phyloP scores from a whole-genome alignment of 2,888 invertebrate species.

The Platerodrilus igneus region DNA sequence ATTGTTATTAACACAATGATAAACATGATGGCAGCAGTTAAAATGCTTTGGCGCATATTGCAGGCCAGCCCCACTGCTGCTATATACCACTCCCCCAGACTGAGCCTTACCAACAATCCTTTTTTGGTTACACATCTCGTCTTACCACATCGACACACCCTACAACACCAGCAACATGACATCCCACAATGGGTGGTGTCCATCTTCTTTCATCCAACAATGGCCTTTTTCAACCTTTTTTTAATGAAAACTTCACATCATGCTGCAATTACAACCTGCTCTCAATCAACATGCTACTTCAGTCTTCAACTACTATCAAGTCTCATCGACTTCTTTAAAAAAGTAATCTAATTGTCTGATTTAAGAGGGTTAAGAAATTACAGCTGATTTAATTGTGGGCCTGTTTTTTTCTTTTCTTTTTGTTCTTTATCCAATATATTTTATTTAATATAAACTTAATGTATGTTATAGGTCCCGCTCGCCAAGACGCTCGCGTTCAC shows the following conservation, averaged over 20 bases:
- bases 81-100: constrained; percentile 44
- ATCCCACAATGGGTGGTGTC: constrained; percentile 36
- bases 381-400: not conserved
- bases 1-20: constrained; percentile 15
- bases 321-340: constrained; percentile 21
- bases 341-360: constrained; percentile 14
- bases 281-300: constrained; percentile 31
- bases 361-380: no score
- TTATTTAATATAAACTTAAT: constrained; percentile 4
- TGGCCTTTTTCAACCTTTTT: constrained; percentile 28
- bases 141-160: constrained; percentile 43
- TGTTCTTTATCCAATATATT: not conserved
- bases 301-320: no score
- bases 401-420: constrained; percentile 3
- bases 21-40: constrained; percentile 24
- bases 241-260: constrained; percentile 26
- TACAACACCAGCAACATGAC: constrained; percentile 32
- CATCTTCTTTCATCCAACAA: constrained; percentile 24
- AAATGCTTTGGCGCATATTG: constrained; percentile 43
- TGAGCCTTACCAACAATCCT: constrained; percentile 43
- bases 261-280: constrained; percentile 27
- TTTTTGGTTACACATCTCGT: constrained; percentile 43
- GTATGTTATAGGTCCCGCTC: constrained; percentile 45
- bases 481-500: constrained; percentile 45
- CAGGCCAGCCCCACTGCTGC: constrained; percentile 45